phyloP scores from a whole-genome alignment of 1,140 invertebrate genomes.

The Luehdorfia chinensis region DNA sequence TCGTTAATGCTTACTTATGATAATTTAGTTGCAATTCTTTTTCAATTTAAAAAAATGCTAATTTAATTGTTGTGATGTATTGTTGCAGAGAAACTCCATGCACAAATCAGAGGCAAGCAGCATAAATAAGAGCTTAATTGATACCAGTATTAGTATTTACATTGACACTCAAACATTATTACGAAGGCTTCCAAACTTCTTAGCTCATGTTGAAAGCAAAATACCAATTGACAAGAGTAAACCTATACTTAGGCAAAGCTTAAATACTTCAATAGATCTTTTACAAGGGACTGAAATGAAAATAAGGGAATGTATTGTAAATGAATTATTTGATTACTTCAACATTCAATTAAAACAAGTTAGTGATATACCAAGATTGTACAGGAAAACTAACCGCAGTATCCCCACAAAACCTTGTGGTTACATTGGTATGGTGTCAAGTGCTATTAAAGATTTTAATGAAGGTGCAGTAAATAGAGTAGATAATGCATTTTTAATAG shows the following conservation, averaged over 20 bases:
- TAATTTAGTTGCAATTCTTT: too few species aligned
- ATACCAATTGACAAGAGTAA: constrained; percentile 48
- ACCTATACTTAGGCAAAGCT: constrained; percentile 56
- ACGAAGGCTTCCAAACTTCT: constrained; percentile 66
- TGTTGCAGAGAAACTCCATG: constrained; percentile 39
- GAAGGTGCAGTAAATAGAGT: constrained; percentile 76
- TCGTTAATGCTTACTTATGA: too few species aligned
- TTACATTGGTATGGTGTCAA: constrained; percentile 86
- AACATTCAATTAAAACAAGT: constrained; percentile 84
- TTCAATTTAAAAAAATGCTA: too few species aligned
- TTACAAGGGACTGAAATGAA: constrained; percentile 73
- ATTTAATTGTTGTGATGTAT: too few species aligned
- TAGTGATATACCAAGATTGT: constrained; percentile 94
- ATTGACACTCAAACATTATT: constrained; percentile 47
- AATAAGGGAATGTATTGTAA: constrained; percentile 78
- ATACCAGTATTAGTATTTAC: constrained; percentile 56
- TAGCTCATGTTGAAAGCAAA: constrained; percentile 67
- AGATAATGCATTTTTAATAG: constrained; percentile 74
- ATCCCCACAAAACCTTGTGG: constrained; percentile 86
- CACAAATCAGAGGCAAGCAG: constrained; percentile 40
- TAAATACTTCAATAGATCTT: constrained; percentile 71
- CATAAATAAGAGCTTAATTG: constrained; percentile 50
- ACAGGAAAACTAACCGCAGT: constrained; percentile 94
- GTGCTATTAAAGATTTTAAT: constrained; percentile 80
- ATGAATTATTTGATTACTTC: constrained; percentile 78